A percentile compares a stretch with the other conserved stretches of the same genome.
These are phyloP conservation scores for Ceyx margarethae DNA, from an alignment of 2,113 vertebrate species.

Conservation along the genomic window DNA sequence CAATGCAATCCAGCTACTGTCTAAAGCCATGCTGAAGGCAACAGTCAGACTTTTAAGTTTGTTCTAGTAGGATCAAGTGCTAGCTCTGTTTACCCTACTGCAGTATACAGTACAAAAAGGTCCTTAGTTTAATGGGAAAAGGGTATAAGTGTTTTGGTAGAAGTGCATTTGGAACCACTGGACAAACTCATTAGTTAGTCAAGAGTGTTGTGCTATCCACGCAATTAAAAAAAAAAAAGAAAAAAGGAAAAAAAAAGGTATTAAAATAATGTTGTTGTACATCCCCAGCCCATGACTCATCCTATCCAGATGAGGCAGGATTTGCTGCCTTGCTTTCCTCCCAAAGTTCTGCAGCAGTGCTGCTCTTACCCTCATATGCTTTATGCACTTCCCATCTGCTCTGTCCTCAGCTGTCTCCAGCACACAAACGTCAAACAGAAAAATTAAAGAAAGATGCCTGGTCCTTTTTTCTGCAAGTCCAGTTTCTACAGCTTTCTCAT, in stretches of 20 bases:
- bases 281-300: not conserved
- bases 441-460: not conserved
- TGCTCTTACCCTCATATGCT: not conserved
- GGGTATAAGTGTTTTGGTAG: not conserved
- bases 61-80: not conserved
- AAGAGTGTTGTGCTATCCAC: not conserved
- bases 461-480: not conserved
- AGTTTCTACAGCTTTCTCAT: conserved; percentile 6
- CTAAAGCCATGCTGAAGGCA: not conserved
- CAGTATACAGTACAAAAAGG: not conserved
- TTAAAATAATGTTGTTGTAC: not conserved
- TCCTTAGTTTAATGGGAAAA: not conserved
- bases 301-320: not conserved
- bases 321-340: not conserved
- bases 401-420: not conserved
- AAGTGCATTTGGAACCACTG: not conserved
- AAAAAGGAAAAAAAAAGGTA: too few species aligned
- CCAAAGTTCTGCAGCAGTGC: not conserved
- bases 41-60: not conserved
- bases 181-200: not conserved
- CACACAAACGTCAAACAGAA: not conserved
- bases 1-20: not conserved
- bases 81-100: not conserved
- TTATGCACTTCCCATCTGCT: not conserved
- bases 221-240: not conserved